Evolutionary conservation across 1,140 invertebrate genomes (phyloP).

Genomic region (Pararge aegeria): DNA sequence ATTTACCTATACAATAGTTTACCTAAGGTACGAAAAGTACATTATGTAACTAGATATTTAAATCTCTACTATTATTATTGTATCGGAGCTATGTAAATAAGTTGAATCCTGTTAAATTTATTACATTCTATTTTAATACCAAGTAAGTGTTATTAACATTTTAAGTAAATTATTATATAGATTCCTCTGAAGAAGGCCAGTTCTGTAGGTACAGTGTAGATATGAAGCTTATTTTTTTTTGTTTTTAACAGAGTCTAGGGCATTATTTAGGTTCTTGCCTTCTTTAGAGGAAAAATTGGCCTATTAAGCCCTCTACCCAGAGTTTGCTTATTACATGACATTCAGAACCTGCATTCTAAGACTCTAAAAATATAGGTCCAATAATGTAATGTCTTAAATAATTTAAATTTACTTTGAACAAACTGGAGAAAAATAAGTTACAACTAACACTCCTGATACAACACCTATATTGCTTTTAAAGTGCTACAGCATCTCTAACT

Average conservation of each 20-base stretch:
- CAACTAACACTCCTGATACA: not conserved
- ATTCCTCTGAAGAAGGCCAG: conserved; percentile 60
- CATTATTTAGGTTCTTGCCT: conserved; percentile 35
- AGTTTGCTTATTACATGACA: conserved; percentile 24
- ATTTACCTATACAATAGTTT: not conserved
- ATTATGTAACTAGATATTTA: conserved; percentile 15
- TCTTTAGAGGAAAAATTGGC: conserved; percentile 69
- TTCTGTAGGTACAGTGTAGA: conserved; percentile 33
- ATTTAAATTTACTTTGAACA: not conserved
- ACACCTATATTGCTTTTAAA: not conserved
- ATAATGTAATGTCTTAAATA: not conserved
- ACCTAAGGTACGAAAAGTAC: conserved; percentile 7
- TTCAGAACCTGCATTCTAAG: conserved; percentile 4
- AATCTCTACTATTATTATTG: conserved; percentile 24
- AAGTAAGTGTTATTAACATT: conserved; percentile 73
- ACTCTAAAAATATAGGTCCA: not conserved
- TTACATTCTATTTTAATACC: conserved; percentile 78
- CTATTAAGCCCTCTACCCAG: conserved; percentile 37
- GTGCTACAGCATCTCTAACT: not conserved
- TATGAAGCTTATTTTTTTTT: conserved; percentile 24
- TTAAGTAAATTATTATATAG: conserved; percentile 50
- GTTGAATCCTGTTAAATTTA: conserved; percentile 77
- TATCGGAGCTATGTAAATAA: conserved; percentile 71
- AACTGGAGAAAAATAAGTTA: not conserved
- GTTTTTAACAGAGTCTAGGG: conserved; percentile 1